phyloP scores from a whole-genome alignment of 2,797 vertebrate species.

The Galaxias olidus region DNA sequence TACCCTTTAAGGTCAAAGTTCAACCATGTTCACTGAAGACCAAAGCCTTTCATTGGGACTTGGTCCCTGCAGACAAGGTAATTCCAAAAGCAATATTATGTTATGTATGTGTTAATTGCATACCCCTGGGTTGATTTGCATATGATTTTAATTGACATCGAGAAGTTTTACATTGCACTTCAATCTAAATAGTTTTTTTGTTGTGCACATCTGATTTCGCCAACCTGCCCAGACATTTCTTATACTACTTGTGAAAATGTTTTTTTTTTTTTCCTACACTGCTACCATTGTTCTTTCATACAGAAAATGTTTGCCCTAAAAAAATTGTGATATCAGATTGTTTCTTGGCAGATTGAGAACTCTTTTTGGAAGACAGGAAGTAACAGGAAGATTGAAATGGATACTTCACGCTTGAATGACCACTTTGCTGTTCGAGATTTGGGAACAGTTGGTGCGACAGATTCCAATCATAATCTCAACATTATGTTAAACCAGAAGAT shows the following conservation, averaged over 20 bases:
- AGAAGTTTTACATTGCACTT: slow-evolving; percentile 14
- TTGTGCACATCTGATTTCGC: too few species aligned
- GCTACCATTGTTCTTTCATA: slow-evolving; percentile 18
- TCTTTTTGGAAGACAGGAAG: slow-evolving; percentile 72
- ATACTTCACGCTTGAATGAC: slow-evolving; percentile 63
- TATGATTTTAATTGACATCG: slow-evolving; percentile 14
- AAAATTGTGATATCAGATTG: slow-evolving; percentile 29
- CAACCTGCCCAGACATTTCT: background rate
- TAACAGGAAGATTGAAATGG: slow-evolving; percentile 57
- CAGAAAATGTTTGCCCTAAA: slow-evolving; percentile 19
- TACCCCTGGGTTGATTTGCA: too few species aligned
- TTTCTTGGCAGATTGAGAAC: slow-evolving; percentile 75
- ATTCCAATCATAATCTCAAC: slow-evolving; percentile 51
- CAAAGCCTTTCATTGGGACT: slow-evolving; percentile 81
- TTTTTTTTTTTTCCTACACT: background rate
- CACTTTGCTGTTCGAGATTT: slow-evolving; percentile 73
- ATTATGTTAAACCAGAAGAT: slow-evolving; percentile 80
- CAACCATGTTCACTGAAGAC: slow-evolving; percentile 40
- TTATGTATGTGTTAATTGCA: too few species aligned
- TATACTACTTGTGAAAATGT: background rate
- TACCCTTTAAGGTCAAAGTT: slow-evolving; percentile 17
- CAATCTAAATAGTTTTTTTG: background rate
- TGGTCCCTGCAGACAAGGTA: slow-evolving; percentile 73
- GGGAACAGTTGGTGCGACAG: background rate
- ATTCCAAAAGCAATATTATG: too few species aligned